Evolutionary conservation across 2,888 invertebrate genomes (phyloP).

Genomic region (Aleiodes testaceus): DNA sequence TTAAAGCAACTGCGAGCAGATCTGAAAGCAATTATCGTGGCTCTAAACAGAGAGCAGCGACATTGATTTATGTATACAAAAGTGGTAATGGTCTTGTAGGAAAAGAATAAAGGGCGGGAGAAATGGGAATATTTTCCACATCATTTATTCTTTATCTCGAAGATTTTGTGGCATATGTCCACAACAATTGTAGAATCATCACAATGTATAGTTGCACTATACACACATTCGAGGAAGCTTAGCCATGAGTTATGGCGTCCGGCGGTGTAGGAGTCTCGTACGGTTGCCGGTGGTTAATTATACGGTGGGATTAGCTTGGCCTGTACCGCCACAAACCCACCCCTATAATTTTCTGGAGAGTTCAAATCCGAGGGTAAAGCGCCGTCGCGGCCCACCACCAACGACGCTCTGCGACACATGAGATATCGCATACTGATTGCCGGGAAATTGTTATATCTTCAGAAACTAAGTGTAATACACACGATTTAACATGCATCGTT

Average conservation of each 20-base stretch:
- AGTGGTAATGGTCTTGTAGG: neutral
- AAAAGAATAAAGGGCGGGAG: too few relatives aligned
- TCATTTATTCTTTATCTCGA: too few relatives aligned
- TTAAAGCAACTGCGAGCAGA: slow-evolving; percentile 7
- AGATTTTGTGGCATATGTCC: slow-evolving; percentile 31
- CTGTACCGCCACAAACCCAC: slow-evolving; percentile 62
- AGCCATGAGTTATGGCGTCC: slow-evolving; percentile 65
- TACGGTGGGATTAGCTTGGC: slow-evolving; percentile 69
- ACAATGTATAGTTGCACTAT: slow-evolving; percentile 28
- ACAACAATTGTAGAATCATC: slow-evolving; percentile 31
- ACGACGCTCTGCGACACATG: slow-evolving; percentile 50
- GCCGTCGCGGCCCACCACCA: slow-evolving; percentile 45
- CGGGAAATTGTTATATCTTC: slow-evolving; percentile 45
- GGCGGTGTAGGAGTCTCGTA: slow-evolving; percentile 54
- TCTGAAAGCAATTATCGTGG: slow-evolving; percentile 10
- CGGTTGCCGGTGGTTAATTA: slow-evolving; percentile 69
- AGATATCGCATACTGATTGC: slow-evolving; percentile 56
- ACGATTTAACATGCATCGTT: neutral
- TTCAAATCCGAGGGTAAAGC: slow-evolving; percentile 65
- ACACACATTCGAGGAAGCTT: slow-evolving; percentile 62
- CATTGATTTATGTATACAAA: neutral
- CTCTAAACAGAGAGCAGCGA: neutral
- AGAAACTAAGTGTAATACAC: slow-evolving; percentile 18
- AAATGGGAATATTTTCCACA: too few relatives aligned
- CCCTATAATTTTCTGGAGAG: slow-evolving; percentile 69